Evolutionary conservation across 2,888 invertebrate species (phyloP).

Genomic region (Harmothoe impar): DNA sequence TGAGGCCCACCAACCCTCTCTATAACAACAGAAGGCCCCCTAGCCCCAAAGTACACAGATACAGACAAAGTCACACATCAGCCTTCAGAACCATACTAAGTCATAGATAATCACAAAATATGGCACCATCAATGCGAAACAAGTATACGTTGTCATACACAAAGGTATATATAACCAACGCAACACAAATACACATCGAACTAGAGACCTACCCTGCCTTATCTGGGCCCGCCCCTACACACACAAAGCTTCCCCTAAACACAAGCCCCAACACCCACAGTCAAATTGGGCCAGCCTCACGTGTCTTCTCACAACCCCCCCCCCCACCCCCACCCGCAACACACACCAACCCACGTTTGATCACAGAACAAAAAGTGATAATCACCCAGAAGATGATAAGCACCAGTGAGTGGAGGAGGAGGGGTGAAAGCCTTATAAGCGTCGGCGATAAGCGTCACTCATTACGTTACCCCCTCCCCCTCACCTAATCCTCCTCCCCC

Average conservation of each 20-base stretch:
- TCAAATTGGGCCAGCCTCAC: constrained; percentile 2
- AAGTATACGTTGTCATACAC: too few species aligned
- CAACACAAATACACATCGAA: background rate
- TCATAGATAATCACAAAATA: too few species aligned
- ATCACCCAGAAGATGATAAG: constrained; percentile 51
- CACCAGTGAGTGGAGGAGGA: background rate
- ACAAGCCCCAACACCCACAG: background rate
- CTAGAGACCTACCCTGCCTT: background rate
- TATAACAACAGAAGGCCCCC: background rate
- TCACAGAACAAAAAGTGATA: constrained; percentile 41
- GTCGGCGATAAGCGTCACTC: constrained; percentile 38
- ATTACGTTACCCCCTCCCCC: background rate
- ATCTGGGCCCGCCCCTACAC: background rate
- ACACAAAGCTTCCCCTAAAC: background rate
- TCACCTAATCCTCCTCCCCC: too few species aligned
- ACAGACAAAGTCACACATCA: background rate
- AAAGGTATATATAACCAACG: too few species aligned
- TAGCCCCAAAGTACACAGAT: background rate
- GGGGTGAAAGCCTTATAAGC: constrained; percentile 52
- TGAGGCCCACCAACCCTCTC: background rate
- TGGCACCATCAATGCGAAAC: too few species aligned
- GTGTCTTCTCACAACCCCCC: background rate
- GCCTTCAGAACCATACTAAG: too few species aligned
- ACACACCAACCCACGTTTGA: constrained; percentile 15
- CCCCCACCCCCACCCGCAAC: too few species aligned